Base-by-base conservation (phyloP, 2,113 vertebrate genomes). In the Arvicanthis niloticus region DNA sequence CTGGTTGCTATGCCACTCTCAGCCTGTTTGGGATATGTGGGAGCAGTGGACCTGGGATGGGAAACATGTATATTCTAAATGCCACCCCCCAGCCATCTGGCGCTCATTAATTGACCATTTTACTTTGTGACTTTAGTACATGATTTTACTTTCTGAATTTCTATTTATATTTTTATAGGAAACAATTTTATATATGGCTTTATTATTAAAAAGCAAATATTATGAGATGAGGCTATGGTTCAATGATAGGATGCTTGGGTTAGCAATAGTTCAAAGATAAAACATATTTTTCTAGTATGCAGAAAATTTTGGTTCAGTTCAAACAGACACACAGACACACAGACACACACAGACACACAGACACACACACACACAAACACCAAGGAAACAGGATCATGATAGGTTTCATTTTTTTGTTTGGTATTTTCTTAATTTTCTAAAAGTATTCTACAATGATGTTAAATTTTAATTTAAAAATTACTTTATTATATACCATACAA, bases 121-220 rank as follows among this genome's bases (percentile, higher is more conserved):
- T 65, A 89, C 11, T 68, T 92, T 70, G 76, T 89, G 51, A 58
- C 78, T 53, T 90, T 88, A 84, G 3, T 37, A 24, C 29, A 21
- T 29, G 78, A 40, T 67, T 90, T 94, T 75, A 60, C 53, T 95
- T 95, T 21, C 4, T 88, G 60, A 87, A 96, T 90, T 68, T 93
- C 78, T 76, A 22, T 72, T 92, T 88, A 37, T 7, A 7, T 58
- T 82, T 95, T 78, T 34, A 51, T 87, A 82, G 13, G 45, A 80
- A 73, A 82, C 8, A 80, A 29, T n/a, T 60, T 21, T 89, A 67
- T 48, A 88, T 60, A 24, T 77, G 53, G 73, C 88, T 88, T 94
- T 93, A 80, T 77, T 31, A 68, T 89, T 88, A 73, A 82, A 77
- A 94, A 91, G 58, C 26, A 81, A 29, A 62, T 82, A 56, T 77